Evolutionary conservation across 2,113 vertebrate genomes (phyloP), one percentile per base, ranked within the genome.

Genomic region (Dasyprocta punctata): DNA sequence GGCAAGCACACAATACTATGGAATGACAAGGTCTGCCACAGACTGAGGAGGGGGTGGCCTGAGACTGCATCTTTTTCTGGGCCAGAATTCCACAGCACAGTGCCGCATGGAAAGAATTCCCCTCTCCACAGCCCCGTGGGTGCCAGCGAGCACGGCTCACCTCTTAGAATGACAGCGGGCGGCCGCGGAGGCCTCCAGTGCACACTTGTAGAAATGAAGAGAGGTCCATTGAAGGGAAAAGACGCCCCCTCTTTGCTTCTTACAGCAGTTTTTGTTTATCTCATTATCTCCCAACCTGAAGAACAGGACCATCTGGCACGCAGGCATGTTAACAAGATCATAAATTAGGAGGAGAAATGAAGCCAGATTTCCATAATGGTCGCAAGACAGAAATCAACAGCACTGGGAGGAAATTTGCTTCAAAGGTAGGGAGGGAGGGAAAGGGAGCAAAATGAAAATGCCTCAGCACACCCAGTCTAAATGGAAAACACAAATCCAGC

Each of bases 291-390:
- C 97, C 96, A 97, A 98, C 98, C 98, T 98, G 98, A 98, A 98
- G 98, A 98, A 98, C 98, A 98, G 98, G 98, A 97, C 98, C 98
- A 98, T 99, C 98, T 98, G 98, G 98, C 97, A 97, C 96, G 97
- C 98, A 96, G 97, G 98, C 98, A 98, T 98, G 98, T 98, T 98
- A 98, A 98, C 98, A 98, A 81, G 97, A 98, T 97, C 98, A 98
- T 97, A 98, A 98, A 98, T 98, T 98, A 98, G 95, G 94, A 97
- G 97, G 97, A 69, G 96, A 98, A 98, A 98, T 98, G 98, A 85
- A 97, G 97, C 97, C 98, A 97, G 91, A 97, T 77, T 94, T 98
- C 96, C 98, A 98, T 98, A 92, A 52, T 95, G 98, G 98, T 97
- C 92, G 0, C 73, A 97, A 98, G 98, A 95, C 93, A 87, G 83